Evolutionary conservation across 1,140 invertebrate genomes (phyloP), one percentile per base, ranked within the genome.

Genomic region (Luehdorfia chinensis): DNA sequence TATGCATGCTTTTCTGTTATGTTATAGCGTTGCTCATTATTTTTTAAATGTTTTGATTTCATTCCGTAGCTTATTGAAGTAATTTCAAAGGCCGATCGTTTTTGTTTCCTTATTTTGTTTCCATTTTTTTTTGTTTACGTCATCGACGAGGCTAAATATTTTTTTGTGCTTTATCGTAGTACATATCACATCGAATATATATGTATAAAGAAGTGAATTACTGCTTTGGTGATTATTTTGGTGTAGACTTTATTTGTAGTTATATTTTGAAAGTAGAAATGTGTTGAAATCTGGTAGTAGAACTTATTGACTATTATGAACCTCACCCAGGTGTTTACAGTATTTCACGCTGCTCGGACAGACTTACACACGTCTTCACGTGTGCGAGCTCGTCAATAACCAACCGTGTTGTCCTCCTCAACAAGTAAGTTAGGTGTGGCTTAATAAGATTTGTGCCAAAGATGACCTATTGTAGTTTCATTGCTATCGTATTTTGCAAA

Each of bases 281-380:
- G 18, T 37, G 2, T 43, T 8, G 23, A 27, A 15, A 13, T 37
- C 4, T 41, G n/a, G n/a, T n/a, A 11, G 23, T 28, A n/a, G 23
- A 16, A 27, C n/a, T 18, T 43, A 11, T 28, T 43, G 25, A 43
- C 13, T 9, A 43, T 34, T 30, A 23, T 36, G 15, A 25, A 12
- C 16, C 12, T 55, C 21, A 55, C 44, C 41, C 59, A 72, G 66
- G 72, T 84, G 65, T 70, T 84, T 75, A 62, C 52, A n/a, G 45
- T 68, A 66, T 80, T 68, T 75, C 70, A 84, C 63, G 79, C 79
- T 79, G 79, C 75, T 73, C 68, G 76, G 93, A 84, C 93, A 96
- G 95, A 94, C 93, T 52, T 96, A 95, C 89, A 95, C 94, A 68
- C 93, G 94, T 83, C 90, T 96, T 52, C 94, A 96, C 88, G 94